phyloP scores from a whole-genome alignment of 1,140 invertebrate species.

The Heliconius himera region DNA sequence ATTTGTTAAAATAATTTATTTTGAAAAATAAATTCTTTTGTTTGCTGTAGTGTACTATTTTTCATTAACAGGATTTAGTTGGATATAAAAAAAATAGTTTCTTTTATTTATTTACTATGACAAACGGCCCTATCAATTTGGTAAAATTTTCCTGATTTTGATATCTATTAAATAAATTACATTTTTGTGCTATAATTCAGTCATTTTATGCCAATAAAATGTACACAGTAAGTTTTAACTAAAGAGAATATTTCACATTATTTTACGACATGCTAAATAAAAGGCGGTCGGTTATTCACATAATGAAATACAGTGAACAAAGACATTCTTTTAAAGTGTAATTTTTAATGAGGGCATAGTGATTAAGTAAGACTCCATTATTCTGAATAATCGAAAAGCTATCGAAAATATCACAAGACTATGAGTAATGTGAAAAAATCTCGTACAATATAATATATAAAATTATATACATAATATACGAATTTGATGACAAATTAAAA shows the following conservation, averaged over 20 bases:
- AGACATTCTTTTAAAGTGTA: background rate
- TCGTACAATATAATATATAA: background rate
- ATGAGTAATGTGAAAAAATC: background rate
- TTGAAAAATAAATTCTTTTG: no score
- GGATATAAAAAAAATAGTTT: background rate
- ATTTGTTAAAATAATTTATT: no score
- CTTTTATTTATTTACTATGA: background rate
- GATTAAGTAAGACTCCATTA: background rate
- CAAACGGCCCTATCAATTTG: background rate
- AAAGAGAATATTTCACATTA: constrained; percentile 7
- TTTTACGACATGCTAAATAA: background rate
- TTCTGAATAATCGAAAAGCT: background rate
- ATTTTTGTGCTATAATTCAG: background rate
- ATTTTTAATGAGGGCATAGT: background rate
- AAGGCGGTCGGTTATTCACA: background rate
- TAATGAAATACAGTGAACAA: background rate
- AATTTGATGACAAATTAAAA: no score
- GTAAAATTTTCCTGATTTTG: constrained; percentile 16
- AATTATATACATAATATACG: no score
- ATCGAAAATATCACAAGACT: background rate
- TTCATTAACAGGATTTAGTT: no score
- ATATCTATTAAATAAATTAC: background rate
- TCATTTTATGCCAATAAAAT: background rate
- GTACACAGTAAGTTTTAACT: background rate
- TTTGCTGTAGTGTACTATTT: no score